Percentiles rank a stretch among this genome's conserved stretches.
Evolutionary conservation across 2,888 invertebrate species (phyloP).

Genomic region (Holacanthella duospinosa): DNA sequence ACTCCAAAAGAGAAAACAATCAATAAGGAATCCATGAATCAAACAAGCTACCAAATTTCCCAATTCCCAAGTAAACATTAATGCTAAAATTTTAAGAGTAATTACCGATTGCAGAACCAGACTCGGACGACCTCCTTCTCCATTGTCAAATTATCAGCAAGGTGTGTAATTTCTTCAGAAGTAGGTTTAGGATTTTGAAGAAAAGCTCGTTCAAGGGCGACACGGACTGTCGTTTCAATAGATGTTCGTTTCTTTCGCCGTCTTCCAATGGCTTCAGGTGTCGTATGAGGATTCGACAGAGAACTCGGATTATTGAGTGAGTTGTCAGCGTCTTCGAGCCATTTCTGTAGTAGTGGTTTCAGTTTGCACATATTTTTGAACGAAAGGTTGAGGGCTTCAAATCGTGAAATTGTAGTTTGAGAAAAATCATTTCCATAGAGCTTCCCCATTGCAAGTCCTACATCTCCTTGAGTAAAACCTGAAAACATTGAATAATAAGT

Average conservation of each 20-base stretch:
- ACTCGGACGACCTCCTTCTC: constrained; percentile 89
- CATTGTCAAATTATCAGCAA: constrained; percentile 88
- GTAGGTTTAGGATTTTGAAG: constrained; percentile 91
- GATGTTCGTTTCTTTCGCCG: constrained; percentile 93
- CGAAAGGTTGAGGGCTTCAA: constrained; percentile 94
- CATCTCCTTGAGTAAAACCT: constrained; percentile 98
- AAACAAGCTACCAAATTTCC: too few relatives aligned
- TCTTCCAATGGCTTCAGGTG: constrained; percentile 78
- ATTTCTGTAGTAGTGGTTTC: constrained; percentile 92
- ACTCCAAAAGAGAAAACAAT: constrained; percentile 41
- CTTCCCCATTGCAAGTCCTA: constrained; percentile 96
- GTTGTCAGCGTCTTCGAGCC: constrained; percentile 89
- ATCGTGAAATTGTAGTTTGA: constrained; percentile 96
- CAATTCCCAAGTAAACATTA: background rate
- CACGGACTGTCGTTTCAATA: constrained; percentile 84
- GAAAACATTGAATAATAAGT: constrained; percentile 40
- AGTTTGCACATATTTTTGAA: constrained; percentile 99
- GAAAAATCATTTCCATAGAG: constrained; percentile 97
- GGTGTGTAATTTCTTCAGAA: constrained; percentile 84
- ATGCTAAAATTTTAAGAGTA: constrained; percentile 14
- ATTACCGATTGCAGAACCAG: constrained; percentile 80
- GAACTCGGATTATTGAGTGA: constrained; percentile 61
- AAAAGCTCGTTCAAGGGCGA: constrained; percentile 88
- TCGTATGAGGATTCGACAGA: constrained; percentile 60
- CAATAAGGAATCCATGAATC: constrained; percentile 11